Conservation (phyloP, 2,113 vertebrate species). For the Scomber scombrus region DNA sequence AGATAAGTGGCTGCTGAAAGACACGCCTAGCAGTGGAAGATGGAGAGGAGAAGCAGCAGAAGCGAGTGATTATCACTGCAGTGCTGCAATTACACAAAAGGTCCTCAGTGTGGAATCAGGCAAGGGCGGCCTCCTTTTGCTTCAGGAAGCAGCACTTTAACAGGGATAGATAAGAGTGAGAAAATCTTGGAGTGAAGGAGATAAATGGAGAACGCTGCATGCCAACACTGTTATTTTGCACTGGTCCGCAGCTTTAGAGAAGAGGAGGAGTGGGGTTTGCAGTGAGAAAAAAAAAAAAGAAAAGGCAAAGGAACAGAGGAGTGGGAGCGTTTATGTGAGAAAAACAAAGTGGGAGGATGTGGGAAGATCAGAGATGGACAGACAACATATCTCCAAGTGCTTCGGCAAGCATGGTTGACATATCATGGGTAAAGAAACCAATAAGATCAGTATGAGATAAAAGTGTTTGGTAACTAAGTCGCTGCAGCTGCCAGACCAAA, state of each 20-base stretch:
- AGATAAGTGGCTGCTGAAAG: constrained; percentile 4
- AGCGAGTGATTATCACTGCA: constrained; percentile 20
- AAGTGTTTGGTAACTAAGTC: neutral
- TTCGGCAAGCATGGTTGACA: constrained; percentile 27
- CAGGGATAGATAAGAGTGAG: neutral
- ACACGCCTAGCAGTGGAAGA: neutral
- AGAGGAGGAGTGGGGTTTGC: neutral
- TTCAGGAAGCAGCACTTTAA: constrained; percentile 17
- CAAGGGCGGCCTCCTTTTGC: neutral
- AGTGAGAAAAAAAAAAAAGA: neutral
- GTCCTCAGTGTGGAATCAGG: constrained; percentile 20
- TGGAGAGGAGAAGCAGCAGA: constrained; percentile 6
- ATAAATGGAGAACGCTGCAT: neutral
- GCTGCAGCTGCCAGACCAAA: neutral
- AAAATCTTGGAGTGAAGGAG: constrained; percentile 5
- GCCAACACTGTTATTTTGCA: constrained; percentile 12
- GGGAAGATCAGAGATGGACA: neutral
- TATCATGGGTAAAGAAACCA: constrained; percentile 36
- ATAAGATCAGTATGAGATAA: constrained; percentile 34
- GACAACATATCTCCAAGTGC: neutral
- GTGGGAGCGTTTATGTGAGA: neutral
- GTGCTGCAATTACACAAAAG: constrained; percentile 25
- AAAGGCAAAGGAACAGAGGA: neutral
- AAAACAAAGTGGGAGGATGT: neutral
- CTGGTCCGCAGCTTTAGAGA: constrained; percentile 5